These are phyloP conservation scores for Synergus laeviventris DNA, from an alignment of 2,888 invertebrate genomes.

Conservation along the genomic window DNA sequence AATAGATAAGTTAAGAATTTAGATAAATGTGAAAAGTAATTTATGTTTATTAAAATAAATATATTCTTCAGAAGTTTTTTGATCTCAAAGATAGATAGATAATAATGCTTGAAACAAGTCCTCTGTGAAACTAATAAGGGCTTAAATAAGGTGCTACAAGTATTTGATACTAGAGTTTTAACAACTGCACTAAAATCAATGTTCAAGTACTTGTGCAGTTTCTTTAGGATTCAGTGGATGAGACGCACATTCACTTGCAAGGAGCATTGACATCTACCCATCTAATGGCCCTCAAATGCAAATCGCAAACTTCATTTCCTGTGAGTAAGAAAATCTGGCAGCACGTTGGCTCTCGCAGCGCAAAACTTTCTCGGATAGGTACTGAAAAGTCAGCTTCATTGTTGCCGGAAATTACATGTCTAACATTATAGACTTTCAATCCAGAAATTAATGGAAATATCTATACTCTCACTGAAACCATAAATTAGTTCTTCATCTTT, in stretches of 20 bases:
- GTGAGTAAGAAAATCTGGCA: background rate
- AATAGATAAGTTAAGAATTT: background rate
- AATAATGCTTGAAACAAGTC: background rate
- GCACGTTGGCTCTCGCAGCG: background rate
- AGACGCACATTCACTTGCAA: conserved; percentile 2
- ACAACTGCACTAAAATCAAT: background rate
- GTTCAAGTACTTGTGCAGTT: background rate
- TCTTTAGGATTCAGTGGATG: background rate
- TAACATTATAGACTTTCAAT: background rate
- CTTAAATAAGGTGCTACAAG: background rate
- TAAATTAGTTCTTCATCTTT: background rate
- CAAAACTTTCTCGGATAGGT: background rate
- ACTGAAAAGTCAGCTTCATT: background rate
- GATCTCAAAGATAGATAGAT: too few relatives aligned
- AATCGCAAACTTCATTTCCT: conserved; percentile 13
- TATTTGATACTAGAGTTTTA: background rate
- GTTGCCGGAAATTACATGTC: conserved; percentile 8
- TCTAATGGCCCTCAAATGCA: conserved; percentile 7
- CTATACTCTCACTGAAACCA: background rate
- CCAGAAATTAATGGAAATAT: background rate
- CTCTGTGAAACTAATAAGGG: background rate
- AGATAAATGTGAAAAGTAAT: background rate
- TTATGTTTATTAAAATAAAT: too few relatives aligned
- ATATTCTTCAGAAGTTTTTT: too few relatives aligned
- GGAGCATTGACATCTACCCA: background rate